Percentiles rank a stretch among this genome's conserved stretches.
These are phyloP conservation scores for Cyrtonyx montezumae DNA, from an alignment of 2,113 vertebrate species.

Conservation along the genomic window DNA sequence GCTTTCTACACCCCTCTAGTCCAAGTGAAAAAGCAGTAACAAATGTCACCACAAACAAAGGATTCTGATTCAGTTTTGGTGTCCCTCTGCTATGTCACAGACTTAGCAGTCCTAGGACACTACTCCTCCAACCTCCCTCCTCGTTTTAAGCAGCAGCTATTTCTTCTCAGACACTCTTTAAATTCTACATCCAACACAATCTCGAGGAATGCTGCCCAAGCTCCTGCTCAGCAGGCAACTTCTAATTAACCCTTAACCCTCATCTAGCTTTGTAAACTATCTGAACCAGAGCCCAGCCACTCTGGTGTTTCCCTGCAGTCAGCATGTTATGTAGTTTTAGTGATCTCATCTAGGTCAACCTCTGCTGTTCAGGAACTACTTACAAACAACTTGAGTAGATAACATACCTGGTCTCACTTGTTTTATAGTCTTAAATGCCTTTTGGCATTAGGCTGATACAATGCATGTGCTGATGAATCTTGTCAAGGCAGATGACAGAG, in stretches of 20 bases:
- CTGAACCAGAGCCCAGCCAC: background rate
- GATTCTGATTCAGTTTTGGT: background rate
- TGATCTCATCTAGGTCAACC: background rate
- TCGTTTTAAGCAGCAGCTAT: background rate
- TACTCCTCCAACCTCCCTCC: background rate
- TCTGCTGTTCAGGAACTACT: background rate
- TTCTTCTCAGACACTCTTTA: background rate
- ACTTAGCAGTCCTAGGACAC: background rate
- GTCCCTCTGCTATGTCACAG: background rate
- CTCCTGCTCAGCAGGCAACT: background rate
- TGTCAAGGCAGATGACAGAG: background rate
- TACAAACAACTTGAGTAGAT: background rate
- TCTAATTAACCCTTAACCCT: background rate
- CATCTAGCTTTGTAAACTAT: background rate
- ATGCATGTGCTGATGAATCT: too few species aligned
- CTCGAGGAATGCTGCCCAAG: background rate
- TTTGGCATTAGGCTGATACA: background rate
- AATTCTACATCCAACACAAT: background rate
- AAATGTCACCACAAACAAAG: background rate
- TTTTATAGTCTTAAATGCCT: background rate
- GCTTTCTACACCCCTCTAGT: background rate
- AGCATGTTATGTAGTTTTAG: background rate
- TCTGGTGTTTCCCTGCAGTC: too few species aligned
- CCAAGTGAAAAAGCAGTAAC: background rate
- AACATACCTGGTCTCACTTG: background rate